These are phyloP conservation scores for Yoshiicerus persimilis DNA, from an alignment of 1,140 invertebrate species.

Conservation along the genomic window DNA sequence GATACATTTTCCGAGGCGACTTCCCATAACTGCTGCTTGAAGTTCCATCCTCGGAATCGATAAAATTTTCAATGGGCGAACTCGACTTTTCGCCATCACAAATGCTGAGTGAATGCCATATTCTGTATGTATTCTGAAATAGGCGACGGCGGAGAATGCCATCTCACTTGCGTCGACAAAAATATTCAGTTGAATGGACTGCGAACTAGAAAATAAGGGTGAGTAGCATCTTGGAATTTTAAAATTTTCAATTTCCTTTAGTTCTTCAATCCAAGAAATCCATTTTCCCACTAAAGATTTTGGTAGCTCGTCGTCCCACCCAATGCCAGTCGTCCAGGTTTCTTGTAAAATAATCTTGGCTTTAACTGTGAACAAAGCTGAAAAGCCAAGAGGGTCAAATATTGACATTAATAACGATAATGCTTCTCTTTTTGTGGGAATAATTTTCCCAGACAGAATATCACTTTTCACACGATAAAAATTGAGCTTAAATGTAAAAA, in stretches of 20 bases:
- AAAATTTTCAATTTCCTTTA: not conserved
- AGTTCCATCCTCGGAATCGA: constrained; percentile 55
- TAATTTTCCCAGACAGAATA: not conserved
- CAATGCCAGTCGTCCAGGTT: constrained; percentile 31
- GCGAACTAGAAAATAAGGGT: not conserved
- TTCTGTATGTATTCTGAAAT: not conserved
- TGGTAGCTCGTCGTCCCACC: constrained; percentile 41
- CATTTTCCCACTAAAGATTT: not conserved
- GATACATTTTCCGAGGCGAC: constrained; percentile 44
- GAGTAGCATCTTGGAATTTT: not conserved
- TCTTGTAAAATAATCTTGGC: constrained; percentile 43
- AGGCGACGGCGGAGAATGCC: constrained; percentile 4
- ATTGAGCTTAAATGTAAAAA: not conserved
- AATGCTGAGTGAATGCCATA: constrained; percentile 41
- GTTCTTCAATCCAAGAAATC: constrained; percentile 11
- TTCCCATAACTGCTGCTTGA: constrained; percentile 53
- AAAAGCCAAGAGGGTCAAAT: constrained; percentile 41
- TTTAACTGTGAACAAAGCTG: constrained; percentile 3
- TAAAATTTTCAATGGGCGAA: constrained; percentile 51
- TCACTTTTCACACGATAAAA: not conserved
- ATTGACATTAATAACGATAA: not conserved
- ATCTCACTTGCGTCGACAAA: not conserved
- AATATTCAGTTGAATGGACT: constrained; percentile 35
- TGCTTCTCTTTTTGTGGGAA: constrained; percentile 34
- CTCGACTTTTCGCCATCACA: constrained; percentile 50